These are phyloP conservation scores for Zeus faber DNA, from an alignment of 2,113 vertebrate species.

Conservation along the genomic window DNA sequence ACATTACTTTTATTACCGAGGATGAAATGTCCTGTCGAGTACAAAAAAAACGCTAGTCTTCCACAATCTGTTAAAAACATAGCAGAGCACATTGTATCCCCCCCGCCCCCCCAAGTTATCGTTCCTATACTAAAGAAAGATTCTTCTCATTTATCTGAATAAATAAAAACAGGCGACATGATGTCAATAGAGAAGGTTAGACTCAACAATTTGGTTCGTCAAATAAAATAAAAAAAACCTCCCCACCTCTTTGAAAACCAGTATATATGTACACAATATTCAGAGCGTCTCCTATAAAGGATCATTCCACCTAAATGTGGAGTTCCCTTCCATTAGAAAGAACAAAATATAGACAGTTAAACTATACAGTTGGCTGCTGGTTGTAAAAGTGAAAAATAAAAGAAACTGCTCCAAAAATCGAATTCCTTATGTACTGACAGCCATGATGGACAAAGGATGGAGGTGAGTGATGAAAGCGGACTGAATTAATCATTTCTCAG, in stretches of 20 bases:
- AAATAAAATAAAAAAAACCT: conserved; percentile 46
- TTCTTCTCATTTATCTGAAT: conserved; percentile 73
- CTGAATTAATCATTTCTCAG: no score
- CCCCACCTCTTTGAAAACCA: conserved; percentile 63
- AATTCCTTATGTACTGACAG: conserved; percentile 56
- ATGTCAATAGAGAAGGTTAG: conserved; percentile 66
- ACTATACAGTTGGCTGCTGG: conserved; percentile 66
- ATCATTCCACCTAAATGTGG: conserved; percentile 76
- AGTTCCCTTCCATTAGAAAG: conserved; percentile 62
- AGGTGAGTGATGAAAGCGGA: no score
- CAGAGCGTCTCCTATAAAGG: conserved; percentile 68
- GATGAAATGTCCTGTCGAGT: conserved; percentile 88
- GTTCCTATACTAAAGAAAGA: conserved; percentile 68
- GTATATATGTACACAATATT: conserved; percentile 75
- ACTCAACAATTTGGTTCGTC: conserved; percentile 65
- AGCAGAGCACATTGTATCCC: conserved; percentile 64
- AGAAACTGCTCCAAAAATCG: conserved; percentile 63
- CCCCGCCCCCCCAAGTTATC: no score
- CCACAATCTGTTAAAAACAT: conserved; percentile 91
- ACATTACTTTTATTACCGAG: conserved; percentile 91
- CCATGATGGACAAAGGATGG: conserved; percentile 46
- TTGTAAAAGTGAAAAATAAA: conserved; percentile 68
- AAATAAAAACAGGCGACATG: conserved; percentile 82
- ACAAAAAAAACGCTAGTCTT: conserved; percentile 87
- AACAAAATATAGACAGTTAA: conserved; percentile 40